Evolutionary conservation across 2,888 invertebrate genomes (phyloP), one percentile per base, ranked within the genome.

Genomic region (Nemotelus pantherinus): DNA sequence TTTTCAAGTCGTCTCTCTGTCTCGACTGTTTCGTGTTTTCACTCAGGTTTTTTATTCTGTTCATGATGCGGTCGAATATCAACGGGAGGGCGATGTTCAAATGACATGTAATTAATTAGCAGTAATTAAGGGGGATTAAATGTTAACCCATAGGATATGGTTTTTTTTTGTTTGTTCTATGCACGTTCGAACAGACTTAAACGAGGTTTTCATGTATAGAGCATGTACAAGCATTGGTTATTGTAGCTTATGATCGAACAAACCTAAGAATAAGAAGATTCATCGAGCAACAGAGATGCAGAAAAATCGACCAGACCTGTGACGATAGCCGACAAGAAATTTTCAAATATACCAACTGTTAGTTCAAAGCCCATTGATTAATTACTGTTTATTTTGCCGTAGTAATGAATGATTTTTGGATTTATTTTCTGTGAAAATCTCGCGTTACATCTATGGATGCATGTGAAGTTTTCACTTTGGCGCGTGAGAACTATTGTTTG

Each of bases 21-120:
- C 48, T 74, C 48, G 58, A 39, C 5, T 41, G 4, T 75, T 75
- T 75, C 47, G 45, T 63, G 63, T 75, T 25, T 76, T 45, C 58
- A 58, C 44, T 55, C 44, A 7, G 63, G 5, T 48, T 70, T 76
- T 65, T 55, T 48, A 55, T 77, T 47, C 48, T 58, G 57, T 74
- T 72, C 43, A 48, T 64, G 63, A 68, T 74, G 74, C 67, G 76
- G 64, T 72, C 77, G 67, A 65, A 76, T 78, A 80, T 68, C 81
- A 81, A 80, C 81, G 79, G 80, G 82, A 81, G 80, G 80, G 80
- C 79, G 79, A 77, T 72, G 80, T 79, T 77, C 68, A 77, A 80
- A 81, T 82, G 82, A 80, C 82, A 81, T 79, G 78, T 82, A 82
- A 82, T 82, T 82, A 82, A 82, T 82, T 82, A 82, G 79, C 75